Percentiles rank a stretch among this genome's conserved stretches.
Evolutionary conservation across 2,797 vertebrate species (phyloP).

Genomic region (Notoglanidium macrostoma): DNA sequence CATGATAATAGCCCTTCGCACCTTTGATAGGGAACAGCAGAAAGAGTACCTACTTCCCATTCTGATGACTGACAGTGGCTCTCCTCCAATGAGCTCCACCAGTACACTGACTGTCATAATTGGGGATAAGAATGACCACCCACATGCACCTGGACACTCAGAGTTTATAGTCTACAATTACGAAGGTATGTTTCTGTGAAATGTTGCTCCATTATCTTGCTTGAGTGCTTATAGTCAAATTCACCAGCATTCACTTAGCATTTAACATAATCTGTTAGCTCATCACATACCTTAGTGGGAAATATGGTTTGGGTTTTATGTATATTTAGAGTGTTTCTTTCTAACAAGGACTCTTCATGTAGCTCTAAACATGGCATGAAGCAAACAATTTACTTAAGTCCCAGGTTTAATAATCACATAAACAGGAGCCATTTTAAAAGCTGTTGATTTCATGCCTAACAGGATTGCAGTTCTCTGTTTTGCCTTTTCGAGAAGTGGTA

Average conservation of each 20-base stretch:
- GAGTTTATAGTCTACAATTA: conserved; percentile 84
- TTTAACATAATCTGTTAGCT: conserved; percentile 65
- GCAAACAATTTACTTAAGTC: conserved; percentile 70
- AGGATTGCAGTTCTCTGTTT: conserved; percentile 70
- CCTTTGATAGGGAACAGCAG: conserved; percentile 85
- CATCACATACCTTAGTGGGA: conserved; percentile 61
- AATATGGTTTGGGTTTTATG: conserved; percentile 56
- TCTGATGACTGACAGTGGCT: conserved; percentile 85
- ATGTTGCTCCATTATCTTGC: background rate
- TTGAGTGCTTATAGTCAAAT: conserved; percentile 5
- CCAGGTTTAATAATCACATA: conserved; percentile 68
- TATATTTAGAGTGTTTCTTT: conserved; percentile 65
- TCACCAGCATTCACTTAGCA: conserved; percentile 64
- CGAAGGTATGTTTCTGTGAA: conserved; percentile 72
- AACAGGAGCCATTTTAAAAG: conserved; percentile 69
- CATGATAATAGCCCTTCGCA: conserved; percentile 74
- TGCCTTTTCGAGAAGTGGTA: conserved; percentile 60
- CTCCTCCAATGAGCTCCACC: conserved; percentile 85
- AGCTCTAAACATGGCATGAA: conserved; percentile 65
- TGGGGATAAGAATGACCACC: conserved; percentile 87
- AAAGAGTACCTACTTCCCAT: conserved; percentile 81
- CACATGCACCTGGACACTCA: conserved; percentile 81
- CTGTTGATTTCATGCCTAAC: conserved; percentile 72
- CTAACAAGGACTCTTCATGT: conserved; percentile 64
- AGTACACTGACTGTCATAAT: conserved; percentile 81